Percentiles rank a stretch among this genome's conserved stretches.
Conservation (phyloP, 2,797 vertebrate genomes). For the Pseudochromis fuscus region DNA sequence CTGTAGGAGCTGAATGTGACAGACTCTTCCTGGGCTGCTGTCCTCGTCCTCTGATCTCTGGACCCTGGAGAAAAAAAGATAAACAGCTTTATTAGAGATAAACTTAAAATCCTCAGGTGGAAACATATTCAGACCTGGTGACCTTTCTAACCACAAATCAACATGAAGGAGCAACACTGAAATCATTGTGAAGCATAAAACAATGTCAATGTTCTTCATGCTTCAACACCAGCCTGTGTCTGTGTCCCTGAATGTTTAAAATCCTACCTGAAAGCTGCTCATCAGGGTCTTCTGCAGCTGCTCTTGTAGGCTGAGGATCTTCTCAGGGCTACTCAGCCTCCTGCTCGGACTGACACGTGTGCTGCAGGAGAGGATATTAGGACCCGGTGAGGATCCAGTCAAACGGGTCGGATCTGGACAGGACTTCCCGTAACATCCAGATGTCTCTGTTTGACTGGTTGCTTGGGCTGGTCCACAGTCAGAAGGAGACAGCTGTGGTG, state of each 20-base stretch:
- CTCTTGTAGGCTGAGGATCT: constrained; percentile 78
- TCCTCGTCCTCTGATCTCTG: constrained; percentile 62
- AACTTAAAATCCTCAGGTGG: neutral
- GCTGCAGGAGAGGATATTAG: neutral
- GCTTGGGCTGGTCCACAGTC: constrained; percentile 32
- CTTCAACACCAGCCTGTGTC: neutral
- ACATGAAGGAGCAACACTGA: neutral
- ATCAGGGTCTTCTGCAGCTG: constrained; percentile 77
- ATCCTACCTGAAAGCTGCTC: constrained; percentile 75
- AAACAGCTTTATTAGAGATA: neutral
- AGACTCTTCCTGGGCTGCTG: constrained; percentile 54
- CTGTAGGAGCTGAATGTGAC: constrained; percentile 44
- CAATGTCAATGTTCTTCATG: neutral
- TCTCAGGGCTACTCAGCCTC: constrained; percentile 76
- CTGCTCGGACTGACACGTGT: neutral
- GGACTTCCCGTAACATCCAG: constrained; percentile 18
- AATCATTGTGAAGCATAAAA: neutral
- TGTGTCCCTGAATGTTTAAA: neutral
- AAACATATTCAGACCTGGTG: neutral
- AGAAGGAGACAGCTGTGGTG: constrained; percentile 64
- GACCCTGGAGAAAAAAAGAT: constrained; percentile 52
- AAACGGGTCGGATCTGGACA: constrained; percentile 29
- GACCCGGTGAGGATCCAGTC: neutral
- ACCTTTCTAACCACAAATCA: neutral
- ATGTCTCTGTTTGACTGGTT: constrained; percentile 28